Evolutionary conservation across 2,888 invertebrate species (phyloP).

Genomic region (Cataglyphis rosenhaueri): DNA sequence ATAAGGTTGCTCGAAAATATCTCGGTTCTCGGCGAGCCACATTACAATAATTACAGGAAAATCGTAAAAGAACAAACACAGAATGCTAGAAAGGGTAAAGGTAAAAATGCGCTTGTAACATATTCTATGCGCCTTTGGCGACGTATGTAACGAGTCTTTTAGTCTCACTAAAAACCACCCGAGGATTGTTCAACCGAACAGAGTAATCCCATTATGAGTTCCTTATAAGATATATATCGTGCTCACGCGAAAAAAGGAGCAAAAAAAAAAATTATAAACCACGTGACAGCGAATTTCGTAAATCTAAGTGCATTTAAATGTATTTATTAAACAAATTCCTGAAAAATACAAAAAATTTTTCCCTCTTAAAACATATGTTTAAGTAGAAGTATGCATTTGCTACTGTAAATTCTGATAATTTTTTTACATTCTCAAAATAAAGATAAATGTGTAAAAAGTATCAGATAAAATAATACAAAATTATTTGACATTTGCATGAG

Average conservation of each 20-base stretch:
- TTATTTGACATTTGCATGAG: background rate
- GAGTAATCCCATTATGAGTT: slow-evolving; percentile 3
- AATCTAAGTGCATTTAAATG: slow-evolving; percentile 17
- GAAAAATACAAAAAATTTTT: background rate
- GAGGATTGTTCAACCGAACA: background rate
- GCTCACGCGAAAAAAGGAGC: background rate
- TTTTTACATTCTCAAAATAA: background rate
- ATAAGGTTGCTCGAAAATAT: background rate
- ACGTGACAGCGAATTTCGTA: slow-evolving; percentile 11
- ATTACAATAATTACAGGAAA: slow-evolving; percentile 21
- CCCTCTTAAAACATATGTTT: background rate
- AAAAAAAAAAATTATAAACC: slow-evolving; percentile 19
- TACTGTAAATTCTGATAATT: background rate
- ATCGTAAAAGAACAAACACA: slow-evolving; percentile 1
- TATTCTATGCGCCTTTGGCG: background rate
- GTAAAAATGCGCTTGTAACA: slow-evolving; percentile 1
- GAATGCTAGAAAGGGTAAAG: slow-evolving; percentile 32
- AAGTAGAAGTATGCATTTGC: background rate
- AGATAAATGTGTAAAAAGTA: background rate
- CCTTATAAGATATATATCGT: background rate
- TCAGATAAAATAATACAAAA: background rate
- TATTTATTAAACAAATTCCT: background rate
- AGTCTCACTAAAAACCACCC: slow-evolving; percentile 20
- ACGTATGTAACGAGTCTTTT: slow-evolving; percentile 25
- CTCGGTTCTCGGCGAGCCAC: background rate